Evolutionary conservation across 2,888 invertebrate species (phyloP).

Genomic region (Tridacna gigas): DNA sequence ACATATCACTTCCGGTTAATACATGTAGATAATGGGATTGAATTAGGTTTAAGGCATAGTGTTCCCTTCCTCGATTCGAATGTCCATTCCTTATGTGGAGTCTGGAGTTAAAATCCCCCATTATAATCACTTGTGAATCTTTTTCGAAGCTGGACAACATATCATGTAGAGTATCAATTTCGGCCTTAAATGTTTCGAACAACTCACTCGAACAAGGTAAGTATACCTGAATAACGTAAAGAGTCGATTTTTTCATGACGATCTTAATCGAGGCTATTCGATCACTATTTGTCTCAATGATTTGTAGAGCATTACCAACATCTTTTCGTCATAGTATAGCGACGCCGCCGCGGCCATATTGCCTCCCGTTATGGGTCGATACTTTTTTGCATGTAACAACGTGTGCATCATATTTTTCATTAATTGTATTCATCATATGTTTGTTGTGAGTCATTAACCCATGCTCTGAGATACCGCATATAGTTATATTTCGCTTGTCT

Average conservation of each 20-base stretch:
- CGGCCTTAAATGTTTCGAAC: neutral
- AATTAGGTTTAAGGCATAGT: neutral
- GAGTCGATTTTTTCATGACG: neutral
- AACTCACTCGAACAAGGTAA: conserved; percentile 3
- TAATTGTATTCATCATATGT: neutral
- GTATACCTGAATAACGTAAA: conserved; percentile 13
- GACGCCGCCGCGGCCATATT: conserved; percentile 6
- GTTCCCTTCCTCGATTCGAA: neutral
- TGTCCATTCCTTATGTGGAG: neutral
- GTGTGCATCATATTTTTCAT: neutral
- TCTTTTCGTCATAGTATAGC: conserved; percentile 2
- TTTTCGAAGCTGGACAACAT: neutral
- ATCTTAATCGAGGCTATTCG: neutral
- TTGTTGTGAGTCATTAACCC: neutral
- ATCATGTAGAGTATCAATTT: conserved; percentile 4
- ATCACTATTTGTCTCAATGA: conserved; percentile 8
- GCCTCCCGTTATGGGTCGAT: neutral
- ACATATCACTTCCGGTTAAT: neutral
- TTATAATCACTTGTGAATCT: neutral
- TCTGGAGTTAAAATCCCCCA: conserved; percentile 11
- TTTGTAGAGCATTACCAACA: neutral
- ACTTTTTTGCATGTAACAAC: conserved; percentile 1
- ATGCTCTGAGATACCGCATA: conserved; percentile 14
- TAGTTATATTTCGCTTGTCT: neutral
- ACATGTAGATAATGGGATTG: conserved; percentile 6